Evolutionary conservation across 2,797 vertebrate species (phyloP).

Genomic region (Orestias chungarensis): DNA sequence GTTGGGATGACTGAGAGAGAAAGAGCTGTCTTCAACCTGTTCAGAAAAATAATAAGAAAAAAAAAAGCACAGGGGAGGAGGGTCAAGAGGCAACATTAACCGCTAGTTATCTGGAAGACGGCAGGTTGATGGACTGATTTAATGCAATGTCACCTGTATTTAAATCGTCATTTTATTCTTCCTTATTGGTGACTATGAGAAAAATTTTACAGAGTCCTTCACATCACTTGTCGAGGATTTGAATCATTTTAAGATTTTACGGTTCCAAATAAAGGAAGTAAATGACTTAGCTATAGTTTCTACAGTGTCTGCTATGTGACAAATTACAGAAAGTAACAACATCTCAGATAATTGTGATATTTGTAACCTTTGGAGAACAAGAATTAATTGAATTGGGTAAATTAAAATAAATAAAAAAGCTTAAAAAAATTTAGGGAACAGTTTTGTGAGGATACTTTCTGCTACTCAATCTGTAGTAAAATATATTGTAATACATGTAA

Average conservation of each 20-base stretch:
- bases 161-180: constrained; percentile 12
- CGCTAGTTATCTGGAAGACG: constrained; percentile 5
- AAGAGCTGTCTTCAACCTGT: constrained; percentile 89
- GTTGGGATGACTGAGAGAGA: constrained; percentile 96
- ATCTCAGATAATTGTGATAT: not conserved
- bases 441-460: not conserved
- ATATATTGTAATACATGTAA: not conserved
- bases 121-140: constrained; percentile 28
- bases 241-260: not conserved
- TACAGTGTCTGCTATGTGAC: not conserved
- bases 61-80: constrained; percentile 6
- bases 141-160: constrained; percentile 14
- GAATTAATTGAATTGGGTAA: not conserved
- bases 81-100: constrained; percentile 1
- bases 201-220: constrained; percentile 15
- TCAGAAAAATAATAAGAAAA: not conserved
- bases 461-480: not conserved
- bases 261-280: not conserved
- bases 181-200: not conserved
- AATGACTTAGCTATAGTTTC: not conserved
- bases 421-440: not conserved
- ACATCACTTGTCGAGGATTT: not conserved
- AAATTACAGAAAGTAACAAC: not conserved
- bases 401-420: not conserved
- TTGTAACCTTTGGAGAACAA: not conserved